Conservation (phyloP, 2,113 vertebrate genomes). For the Micromys minutus region DNA sequence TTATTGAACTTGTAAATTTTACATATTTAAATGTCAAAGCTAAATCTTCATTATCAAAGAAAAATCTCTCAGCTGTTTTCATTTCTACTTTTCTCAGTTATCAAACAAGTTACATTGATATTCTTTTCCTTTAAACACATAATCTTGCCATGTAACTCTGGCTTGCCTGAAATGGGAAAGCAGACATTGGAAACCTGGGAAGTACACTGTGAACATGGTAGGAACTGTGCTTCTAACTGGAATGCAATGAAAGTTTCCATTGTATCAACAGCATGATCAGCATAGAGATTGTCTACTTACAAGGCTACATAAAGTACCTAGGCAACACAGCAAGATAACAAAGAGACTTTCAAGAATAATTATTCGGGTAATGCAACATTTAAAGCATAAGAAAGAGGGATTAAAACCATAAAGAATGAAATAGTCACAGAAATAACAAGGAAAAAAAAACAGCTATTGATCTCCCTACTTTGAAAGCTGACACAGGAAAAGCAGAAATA, state of each 20-base stretch:
- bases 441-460: background rate
- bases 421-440: background rate
- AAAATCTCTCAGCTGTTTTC: background rate
- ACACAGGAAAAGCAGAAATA: background rate
- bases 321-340: background rate
- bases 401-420: background rate
- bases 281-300: accelerated
- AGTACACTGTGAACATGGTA: background rate
- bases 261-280: background rate
- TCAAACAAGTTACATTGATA: background rate
- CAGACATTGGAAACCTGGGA: too few relatives aligned
- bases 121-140: background rate
- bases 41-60: background rate
- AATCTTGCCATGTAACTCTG: background rate
- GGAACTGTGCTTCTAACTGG: background rate
- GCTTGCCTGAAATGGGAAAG: background rate
- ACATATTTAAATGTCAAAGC: background rate
- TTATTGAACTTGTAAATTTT: background rate
- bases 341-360: background rate
- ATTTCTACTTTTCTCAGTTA: background rate
- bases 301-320: background rate
- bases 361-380: accelerated
- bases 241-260: background rate
- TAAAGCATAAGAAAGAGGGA: background rate
- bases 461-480: background rate